phyloP scores from a whole-genome alignment of 2,113 vertebrate species.

The Myanophis thanlyinensis region DNA sequence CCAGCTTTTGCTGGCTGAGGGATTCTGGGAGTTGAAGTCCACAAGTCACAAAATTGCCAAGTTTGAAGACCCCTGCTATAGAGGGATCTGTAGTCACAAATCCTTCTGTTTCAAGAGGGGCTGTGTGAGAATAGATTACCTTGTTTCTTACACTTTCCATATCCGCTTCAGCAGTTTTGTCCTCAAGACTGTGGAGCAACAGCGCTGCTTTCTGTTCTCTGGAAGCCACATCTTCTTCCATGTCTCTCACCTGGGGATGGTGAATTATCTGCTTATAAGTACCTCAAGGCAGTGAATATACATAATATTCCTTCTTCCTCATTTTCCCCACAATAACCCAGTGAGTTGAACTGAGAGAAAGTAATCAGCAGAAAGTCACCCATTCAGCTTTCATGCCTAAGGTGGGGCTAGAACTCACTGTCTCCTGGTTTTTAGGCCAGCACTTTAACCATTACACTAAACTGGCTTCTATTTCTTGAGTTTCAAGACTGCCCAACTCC shows the following conservation, averaged over 20 bases:
- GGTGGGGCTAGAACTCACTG: background rate
- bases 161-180: constrained; percentile 79
- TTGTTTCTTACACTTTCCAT: constrained; percentile 76
- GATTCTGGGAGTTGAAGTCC: no score
- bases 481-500: background rate
- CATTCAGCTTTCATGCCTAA: background rate
- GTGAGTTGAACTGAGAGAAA: background rate
- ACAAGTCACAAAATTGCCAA: no score
- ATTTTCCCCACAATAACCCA: background rate
- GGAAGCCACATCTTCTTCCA: constrained; percentile 41
- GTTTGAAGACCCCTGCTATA: no score
- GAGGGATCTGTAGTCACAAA: background rate
- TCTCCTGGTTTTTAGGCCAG: background rate
- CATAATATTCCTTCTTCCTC: background rate
- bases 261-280: background rate
- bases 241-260: constrained; percentile 45
- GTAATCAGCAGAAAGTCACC: background rate
- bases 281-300: background rate
- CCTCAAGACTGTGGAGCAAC: constrained; percentile 76
- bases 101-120: background rate
- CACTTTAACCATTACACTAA: background rate
- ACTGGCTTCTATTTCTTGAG: background rate
- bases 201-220: constrained; percentile 70
- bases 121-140: constrained; percentile 60
- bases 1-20: no score